These are phyloP conservation scores for Phalanger gymnotis DNA, from an alignment of 2,797 vertebrate species.

Conservation along the genomic window DNA sequence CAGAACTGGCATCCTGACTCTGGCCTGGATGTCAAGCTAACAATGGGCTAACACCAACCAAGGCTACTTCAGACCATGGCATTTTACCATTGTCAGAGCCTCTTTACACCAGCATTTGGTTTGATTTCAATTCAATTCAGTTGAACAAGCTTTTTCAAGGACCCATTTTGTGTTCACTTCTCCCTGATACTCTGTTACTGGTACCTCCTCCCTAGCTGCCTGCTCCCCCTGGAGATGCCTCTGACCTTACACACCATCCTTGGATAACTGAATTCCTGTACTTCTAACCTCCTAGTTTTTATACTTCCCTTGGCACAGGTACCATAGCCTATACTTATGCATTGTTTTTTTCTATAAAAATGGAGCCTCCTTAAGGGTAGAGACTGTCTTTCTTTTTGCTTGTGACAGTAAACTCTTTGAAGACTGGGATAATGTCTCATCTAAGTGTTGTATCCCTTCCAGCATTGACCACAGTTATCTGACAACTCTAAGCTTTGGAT, in stretches of 20 bases:
- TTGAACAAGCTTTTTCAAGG: background rate
- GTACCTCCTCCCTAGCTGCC: background rate
- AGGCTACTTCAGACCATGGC: background rate
- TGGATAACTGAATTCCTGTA: background rate
- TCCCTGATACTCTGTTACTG: background rate
- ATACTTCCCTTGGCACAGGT: background rate
- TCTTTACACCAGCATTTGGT: background rate
- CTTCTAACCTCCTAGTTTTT: background rate
- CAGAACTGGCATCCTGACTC: background rate
- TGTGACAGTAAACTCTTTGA: background rate
- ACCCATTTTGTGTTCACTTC: background rate
- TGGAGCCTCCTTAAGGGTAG: background rate
- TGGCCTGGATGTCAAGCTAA: background rate
- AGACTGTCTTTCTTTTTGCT: background rate
- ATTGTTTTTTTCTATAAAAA: background rate
- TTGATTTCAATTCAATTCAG: background rate
- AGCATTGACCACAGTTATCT: background rate
- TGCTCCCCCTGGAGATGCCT: background rate
- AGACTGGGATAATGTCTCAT: background rate
- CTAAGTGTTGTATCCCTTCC: background rate
- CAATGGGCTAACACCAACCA: background rate
- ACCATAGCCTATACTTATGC: background rate
- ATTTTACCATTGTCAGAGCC: background rate
- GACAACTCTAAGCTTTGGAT: background rate
- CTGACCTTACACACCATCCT: background rate